Conservation (phyloP, 2,113 vertebrate species). For the Gila orcuttii region DNA sequence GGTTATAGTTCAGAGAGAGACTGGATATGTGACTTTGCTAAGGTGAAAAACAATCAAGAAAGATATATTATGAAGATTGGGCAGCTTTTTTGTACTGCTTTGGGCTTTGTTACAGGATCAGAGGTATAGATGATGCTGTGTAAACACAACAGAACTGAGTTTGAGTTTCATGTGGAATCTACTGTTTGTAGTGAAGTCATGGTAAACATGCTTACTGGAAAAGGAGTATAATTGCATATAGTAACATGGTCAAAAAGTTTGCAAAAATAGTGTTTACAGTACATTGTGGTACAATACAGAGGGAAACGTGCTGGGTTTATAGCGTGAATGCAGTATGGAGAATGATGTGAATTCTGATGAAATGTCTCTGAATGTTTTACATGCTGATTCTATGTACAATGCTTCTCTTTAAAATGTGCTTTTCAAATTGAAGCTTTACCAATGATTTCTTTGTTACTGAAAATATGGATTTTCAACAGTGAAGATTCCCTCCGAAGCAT, state of each 20-base stretch:
- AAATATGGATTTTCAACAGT: neutral
- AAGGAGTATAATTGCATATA: neutral
- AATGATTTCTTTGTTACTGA: neutral
- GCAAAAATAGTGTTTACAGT: constrained; percentile 10
- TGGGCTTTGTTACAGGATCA: neutral
- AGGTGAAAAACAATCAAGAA: neutral
- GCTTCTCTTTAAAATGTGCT: neutral
- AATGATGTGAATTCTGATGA: neutral
- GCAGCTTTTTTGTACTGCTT: neutral
- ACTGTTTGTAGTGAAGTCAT: neutral
- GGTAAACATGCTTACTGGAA: neutral
- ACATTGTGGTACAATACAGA: neutral
- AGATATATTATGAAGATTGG: neutral
- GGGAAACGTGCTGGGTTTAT: neutral
- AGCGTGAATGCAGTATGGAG: neutral
- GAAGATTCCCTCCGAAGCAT: neutral
- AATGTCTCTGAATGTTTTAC: neutral
- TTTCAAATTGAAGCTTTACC: neutral
- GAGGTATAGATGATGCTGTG: neutral
- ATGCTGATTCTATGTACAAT: neutral
- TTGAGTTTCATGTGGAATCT: neutral
- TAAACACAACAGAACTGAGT: neutral
- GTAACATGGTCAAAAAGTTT: neutral
- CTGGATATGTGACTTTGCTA: neutral
- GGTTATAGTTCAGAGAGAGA: neutral